phyloP scores from a whole-genome alignment of 2,888 invertebrate species.

The Aspidiotus rigidus region DNA sequence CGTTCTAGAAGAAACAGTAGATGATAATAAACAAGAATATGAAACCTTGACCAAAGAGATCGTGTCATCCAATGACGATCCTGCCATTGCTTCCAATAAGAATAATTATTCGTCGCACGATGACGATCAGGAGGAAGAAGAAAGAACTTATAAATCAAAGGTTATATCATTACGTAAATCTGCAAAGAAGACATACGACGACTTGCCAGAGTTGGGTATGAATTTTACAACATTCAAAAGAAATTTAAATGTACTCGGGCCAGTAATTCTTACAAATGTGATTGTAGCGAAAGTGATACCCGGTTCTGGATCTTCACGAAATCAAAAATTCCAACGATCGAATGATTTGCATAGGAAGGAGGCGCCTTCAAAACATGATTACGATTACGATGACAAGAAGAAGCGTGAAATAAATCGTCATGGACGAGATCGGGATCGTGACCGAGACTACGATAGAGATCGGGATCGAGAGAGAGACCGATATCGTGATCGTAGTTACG shows the following conservation, averaged over 20 bases:
- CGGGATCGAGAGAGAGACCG: background rate
- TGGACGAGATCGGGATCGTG: background rate
- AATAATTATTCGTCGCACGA: background rate
- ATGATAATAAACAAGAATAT: too few species aligned
- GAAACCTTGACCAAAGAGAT: too few species aligned
- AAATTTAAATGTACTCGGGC: background rate
- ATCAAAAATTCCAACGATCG: background rate
- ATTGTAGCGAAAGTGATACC: conserved; percentile 23
- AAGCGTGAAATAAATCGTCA: background rate
- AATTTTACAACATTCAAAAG: background rate
- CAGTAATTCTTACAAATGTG: background rate
- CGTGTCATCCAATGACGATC: too few species aligned
- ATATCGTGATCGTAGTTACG: too few species aligned
- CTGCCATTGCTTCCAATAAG: too few species aligned
- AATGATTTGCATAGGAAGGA: background rate
- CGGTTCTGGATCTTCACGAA: conserved; percentile 2
- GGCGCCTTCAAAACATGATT: background rate
- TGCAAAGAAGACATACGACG: conserved; percentile 17
- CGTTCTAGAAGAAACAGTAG: too few species aligned
- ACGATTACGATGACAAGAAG: conserved; percentile 1
- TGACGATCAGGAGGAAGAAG: background rate
- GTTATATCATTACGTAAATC: conserved; percentile 20
- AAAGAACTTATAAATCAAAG: conserved; percentile 1
- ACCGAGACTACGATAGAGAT: background rate
- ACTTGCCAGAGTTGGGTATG: conserved; percentile 20